A percentile compares a stretch with the other conserved stretches of the same genome.
Conservation (phyloP, 2,888 invertebrate genomes). For the Chalcis sispes region DNA sequence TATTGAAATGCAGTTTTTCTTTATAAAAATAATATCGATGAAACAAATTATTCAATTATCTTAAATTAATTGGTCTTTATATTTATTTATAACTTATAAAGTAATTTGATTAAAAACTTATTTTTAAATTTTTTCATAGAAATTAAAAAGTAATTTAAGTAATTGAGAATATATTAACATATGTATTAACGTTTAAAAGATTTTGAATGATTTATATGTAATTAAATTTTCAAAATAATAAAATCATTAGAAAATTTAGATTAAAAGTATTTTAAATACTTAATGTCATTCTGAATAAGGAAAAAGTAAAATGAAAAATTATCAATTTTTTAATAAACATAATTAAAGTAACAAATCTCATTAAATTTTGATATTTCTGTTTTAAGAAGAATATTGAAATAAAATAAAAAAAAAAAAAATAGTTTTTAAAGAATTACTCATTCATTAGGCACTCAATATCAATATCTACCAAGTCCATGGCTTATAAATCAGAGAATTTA, state of each 20-base stretch:
- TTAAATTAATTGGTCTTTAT: conserved; percentile 32
- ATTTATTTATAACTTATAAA: conserved; percentile 2
- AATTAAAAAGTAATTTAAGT: too few species aligned
- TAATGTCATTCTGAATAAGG: too few species aligned
- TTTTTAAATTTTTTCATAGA: conserved; percentile 5
- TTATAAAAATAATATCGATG: conserved; percentile 5
- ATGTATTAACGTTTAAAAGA: too few species aligned
- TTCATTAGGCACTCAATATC: conserved; percentile 43
- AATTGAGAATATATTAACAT: too few species aligned
- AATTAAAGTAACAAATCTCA: too few species aligned
- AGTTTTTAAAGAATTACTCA: conserved; percentile 27
- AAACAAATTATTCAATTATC: conserved; percentile 22
- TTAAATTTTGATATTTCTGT: neutral
- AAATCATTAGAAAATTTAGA: too few species aligned
- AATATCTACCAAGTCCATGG: conserved; percentile 43
- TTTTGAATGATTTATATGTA: too few species aligned
- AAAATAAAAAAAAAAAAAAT: neutral
- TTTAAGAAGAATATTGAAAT: neutral
- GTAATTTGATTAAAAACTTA: conserved; percentile 21
- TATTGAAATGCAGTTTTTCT: conserved; percentile 2
- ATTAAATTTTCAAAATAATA: too few species aligned
- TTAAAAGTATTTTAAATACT: too few species aligned
- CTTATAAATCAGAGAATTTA: neutral
- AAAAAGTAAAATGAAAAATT: too few species aligned
- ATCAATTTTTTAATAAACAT: too few species aligned